Percentiles rank a stretch among this genome's conserved stretches.
phyloP scores from a whole-genome alignment of 2,113 vertebrate genomes.

The Dolichallabes microphthalmus region DNA sequence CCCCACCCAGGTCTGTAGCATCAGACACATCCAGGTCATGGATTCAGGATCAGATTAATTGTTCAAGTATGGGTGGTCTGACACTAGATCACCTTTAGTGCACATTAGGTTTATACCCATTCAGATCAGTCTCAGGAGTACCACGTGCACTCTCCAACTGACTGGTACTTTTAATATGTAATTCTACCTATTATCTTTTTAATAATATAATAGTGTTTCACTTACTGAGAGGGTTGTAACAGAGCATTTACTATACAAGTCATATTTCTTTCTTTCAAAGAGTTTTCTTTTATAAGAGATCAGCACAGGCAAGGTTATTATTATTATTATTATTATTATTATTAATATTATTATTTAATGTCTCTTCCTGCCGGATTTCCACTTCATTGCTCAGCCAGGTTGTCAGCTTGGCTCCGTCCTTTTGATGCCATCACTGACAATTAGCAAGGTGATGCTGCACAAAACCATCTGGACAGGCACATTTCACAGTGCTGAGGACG shows the following conservation, averaged over 20 bases:
- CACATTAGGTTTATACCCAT: neutral
- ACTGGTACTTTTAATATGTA: neutral
- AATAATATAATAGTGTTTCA: neutral
- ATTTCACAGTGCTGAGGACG: slow-evolving; percentile 74
- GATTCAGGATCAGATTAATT: neutral
- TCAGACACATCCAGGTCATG: neutral
- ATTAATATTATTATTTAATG: neutral
- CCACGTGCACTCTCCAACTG: neutral
- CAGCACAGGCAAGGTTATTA: neutral
- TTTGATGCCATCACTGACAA: slow-evolving; percentile 81
- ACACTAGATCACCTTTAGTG: neutral
- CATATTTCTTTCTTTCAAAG: neutral
- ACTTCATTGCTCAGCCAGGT: slow-evolving; percentile 74
- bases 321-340: neutral
- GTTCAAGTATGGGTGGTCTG: neutral
- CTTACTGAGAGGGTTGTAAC: neutral
- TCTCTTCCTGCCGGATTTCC: slow-evolving; percentile 16
- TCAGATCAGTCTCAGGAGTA: neutral
- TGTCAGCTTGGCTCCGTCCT: slow-evolving; percentile 76
- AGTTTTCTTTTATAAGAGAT: neutral
- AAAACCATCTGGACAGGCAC: slow-evolving; percentile 79
- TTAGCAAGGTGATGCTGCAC: slow-evolving; percentile 78
- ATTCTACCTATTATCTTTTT: neutral
- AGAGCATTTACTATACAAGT: neutral
- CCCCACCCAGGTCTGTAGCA: neutral